Conservation (phyloP, 2,888 invertebrate species). For the Harpalus rubripes region DNA sequence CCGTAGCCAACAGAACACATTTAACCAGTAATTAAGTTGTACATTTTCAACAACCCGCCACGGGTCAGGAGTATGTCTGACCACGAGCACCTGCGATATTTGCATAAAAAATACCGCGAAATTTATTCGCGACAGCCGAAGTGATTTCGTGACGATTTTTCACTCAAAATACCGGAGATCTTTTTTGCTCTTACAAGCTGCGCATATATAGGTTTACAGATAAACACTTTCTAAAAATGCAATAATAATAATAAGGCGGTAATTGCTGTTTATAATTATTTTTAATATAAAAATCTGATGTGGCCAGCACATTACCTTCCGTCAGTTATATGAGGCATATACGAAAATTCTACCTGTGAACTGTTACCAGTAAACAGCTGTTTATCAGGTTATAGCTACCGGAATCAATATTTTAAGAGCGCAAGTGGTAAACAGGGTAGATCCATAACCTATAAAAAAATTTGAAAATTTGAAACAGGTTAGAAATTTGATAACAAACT, state of each 20-base stretch:
- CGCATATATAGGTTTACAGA: background rate
- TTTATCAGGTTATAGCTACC: no score
- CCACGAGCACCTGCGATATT: conserved; percentile 56
- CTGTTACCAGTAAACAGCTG: no score
- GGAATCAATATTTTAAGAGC: no score
- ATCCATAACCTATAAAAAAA: no score
- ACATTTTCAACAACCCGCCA: conserved; percentile 50
- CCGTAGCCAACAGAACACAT: conserved; percentile 24
- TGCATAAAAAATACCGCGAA: conserved; percentile 60
- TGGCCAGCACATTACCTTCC: no score
- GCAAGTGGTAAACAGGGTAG: no score
- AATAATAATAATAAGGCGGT: background rate
- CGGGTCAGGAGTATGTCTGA: conserved; percentile 20
- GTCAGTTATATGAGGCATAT: no score
- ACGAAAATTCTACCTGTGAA: no score
- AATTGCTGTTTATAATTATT: no score
- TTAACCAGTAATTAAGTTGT: conserved; percentile 63
- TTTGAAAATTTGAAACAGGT: no score
- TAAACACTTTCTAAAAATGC: background rate
- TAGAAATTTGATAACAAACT: no score
- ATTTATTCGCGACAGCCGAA: conserved; percentile 47
- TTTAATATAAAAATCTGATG: no score
- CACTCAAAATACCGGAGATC: background rate
- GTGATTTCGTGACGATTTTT: conserved; percentile 52
- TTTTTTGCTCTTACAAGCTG: background rate